Base-by-base conservation (phyloP, 1,140 invertebrate species). In the Drosophila ironensis region DNA sequence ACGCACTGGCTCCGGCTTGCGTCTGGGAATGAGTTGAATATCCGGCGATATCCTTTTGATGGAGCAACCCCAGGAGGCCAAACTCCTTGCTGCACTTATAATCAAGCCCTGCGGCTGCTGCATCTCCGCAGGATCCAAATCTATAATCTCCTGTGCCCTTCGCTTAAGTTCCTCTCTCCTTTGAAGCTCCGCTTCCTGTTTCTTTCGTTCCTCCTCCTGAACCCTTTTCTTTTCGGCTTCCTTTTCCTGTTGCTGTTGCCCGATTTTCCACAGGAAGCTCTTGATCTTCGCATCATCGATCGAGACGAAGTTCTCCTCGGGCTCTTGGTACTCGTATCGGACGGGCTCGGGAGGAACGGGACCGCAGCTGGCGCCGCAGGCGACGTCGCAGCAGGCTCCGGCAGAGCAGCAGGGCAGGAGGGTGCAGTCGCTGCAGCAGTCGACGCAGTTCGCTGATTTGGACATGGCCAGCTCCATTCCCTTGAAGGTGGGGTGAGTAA, bases 251-350 rank as follows among this genome's bases (percentile, higher is more conserved):
- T 81, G 87, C 6, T 87, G 87, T 37, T 86, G 76, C 0, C 80
- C 88, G 19, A 89, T 87, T 33, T 64, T 61, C 19, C 75, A 40
- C 0, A 89, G 51, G 19, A 88, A 60, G 5, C 53, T 56, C 25
- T 89, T 88, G 12, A 89, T 78, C 40, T 89, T 89, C 3, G 41
- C 74, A 70, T 89, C 88, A 45, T 89, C 88, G 6, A 89, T 89
- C 4, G 88, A 89, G 1, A 89, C 71, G 46, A 89, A 89, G 27
- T 88, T 88, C 45, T 88, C 87, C 25, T 89, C 88, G 1, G 88
- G 88, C 35, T 89, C 88, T 1, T 89, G 71, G 30, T 89, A 89
- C n/a, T 75, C 75, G 16, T 86, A 84, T 51, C 57, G 59, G 0
- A 54, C 40, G 2, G 48, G 17, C 51, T 87, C 74, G 4, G 48